Base-by-base conservation (phyloP, 64 coral and sea anemone species). In the Exaiptasia diaphana region DNA sequence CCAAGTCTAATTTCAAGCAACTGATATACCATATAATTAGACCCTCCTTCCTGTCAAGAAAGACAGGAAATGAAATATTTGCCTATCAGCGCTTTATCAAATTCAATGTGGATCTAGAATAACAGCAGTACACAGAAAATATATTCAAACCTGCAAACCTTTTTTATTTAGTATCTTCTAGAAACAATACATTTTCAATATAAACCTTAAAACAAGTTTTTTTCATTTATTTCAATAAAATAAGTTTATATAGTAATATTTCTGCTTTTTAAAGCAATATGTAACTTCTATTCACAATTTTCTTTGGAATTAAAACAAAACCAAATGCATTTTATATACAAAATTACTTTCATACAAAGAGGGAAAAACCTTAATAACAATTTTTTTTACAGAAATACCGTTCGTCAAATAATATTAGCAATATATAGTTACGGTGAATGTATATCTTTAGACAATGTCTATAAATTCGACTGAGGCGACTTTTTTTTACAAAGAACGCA, bases 181-280 rank as follows among this genome's bases (percentile, higher is more conserved):
- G 61, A 65, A 65, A 65, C 38, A 65, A 65, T 65, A 65, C 61
- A 65, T 65, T 65, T 32, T 65, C n/a, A 65, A 38, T 65, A 65
- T 28, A 65, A 65, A 65, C 61, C 61, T 65, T 65, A 65, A 65
- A 65, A 65, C 61, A 65, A 65, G 61, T 65, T 65, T 65, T 61
- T 65, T 65, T 65, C 61, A 65, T 65, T 65, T 65, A 73, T 45
- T 73, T 73, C 69, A 73, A 73, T 73, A 73, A 73, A 73, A 73
- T 73, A 73, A 73, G 69, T 73, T 28, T 73, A 37, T 52, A 52
- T 62, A 38, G 61, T 38, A 65, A 65, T 73, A 42, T 49, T 46
- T 13, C 44, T 73, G 38, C 69, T 73, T 49, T 73, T 73, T 49
- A 23, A 73, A 73, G 69, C 69, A 48, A 73, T 73, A 10, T 22